Base-by-base conservation (phyloP, 2,113 vertebrate genomes). In the Megalops atlanticus region DNA sequence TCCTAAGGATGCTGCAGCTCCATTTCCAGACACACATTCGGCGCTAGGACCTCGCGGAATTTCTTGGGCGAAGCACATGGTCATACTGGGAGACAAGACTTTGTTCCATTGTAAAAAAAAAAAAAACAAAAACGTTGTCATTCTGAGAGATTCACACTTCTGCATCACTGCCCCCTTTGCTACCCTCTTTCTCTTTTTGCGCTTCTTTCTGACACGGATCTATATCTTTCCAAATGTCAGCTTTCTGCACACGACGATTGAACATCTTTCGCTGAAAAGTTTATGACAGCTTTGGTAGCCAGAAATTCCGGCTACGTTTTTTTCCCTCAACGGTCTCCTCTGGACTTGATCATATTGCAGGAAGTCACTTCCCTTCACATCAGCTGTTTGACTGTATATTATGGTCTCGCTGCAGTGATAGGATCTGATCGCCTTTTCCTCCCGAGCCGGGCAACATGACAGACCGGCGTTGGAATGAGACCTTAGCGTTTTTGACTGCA, bases 371-470 rank as follows among this genome's bases (percentile, higher is more conserved):
- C 91, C n/a, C 86, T 92, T 91, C 90, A 81, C 89, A 92, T 94
- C 95, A 86, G 94, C 93, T 92, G 92, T 85, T 89, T 87, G 89
- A 90, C 93, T 89, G 88, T 90, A 92, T 91, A 82, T 90, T 89
- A 96, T 96, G 95, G 92, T 91, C 85, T 89, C 84, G 92, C 90
- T 87, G 93, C 92, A 87, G 90, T 93, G 93, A 92, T 77, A 85
- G 89, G 89, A 87, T 92, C 87, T 92, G 83, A 91, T 87, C 86
- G 88, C 92, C 92, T 85, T 92, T 88, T 82, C 91, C 90, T 86
- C 90, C 93, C 85, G 88, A 89, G 86, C 75, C 91, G 91, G 93
- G 90, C 93, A 94, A 85, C 93, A 96, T 97, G 96, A 93, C 89
- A 89, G 88, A 89, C 90, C 86, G 89, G 84, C 91, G 88, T 87